Percentiles rank a stretch among this genome's conserved stretches.
phyloP scores from a whole-genome alignment of 2,888 invertebrate genomes.

The Spatulosminthurus flaviceps region DNA sequence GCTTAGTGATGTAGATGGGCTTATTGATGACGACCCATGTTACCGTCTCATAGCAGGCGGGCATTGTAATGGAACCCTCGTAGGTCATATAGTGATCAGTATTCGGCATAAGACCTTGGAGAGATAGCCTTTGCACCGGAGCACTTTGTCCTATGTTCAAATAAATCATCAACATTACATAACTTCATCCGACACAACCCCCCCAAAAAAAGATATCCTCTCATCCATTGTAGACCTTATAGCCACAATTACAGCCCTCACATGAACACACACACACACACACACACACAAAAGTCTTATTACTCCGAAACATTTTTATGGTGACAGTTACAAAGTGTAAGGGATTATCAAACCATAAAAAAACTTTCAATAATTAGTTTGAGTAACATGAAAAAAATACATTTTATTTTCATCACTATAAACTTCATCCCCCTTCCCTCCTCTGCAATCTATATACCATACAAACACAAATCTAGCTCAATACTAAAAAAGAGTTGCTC shows the following conservation, averaged over 20 bases:
- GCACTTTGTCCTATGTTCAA: conserved; percentile 78
- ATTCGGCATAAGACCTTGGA: conserved; percentile 87
- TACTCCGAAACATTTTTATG: conserved; percentile 1
- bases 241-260: background rate
- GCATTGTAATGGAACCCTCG: conserved; percentile 96
- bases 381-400: background rate
- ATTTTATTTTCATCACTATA: conserved; percentile 1
- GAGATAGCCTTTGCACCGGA: conserved; percentile 84
- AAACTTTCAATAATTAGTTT: conserved; percentile 28
- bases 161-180: conserved; percentile 45
- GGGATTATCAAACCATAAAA: conserved; percentile 21
- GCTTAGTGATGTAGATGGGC: conserved; percentile 96
- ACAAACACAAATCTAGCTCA: too few species aligned
- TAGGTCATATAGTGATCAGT: conserved; percentile 98
- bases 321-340: conserved; percentile 22
- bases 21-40: conserved; percentile 98
- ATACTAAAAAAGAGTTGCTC: too few species aligned
- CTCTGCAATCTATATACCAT: too few species aligned
- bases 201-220: background rate
- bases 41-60: conserved; percentile 97
- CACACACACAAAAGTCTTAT: background rate
- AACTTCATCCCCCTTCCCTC: background rate
- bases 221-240: background rate
- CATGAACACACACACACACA: background rate
- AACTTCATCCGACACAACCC: background rate